Conservation (phyloP, 2,797 vertebrate species). For the Stomatorhinus walkeri region DNA sequence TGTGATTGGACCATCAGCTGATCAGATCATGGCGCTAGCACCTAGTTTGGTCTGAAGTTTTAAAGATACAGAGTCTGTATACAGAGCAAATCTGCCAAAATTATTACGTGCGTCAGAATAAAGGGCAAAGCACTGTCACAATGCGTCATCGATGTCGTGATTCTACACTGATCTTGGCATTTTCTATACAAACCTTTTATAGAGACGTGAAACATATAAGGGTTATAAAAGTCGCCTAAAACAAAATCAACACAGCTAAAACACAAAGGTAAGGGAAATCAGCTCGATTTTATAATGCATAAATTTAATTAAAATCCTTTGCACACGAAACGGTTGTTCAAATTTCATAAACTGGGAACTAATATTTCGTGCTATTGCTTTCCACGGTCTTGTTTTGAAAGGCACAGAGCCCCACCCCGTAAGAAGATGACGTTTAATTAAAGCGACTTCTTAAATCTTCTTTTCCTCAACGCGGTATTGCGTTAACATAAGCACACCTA, state of each 20-base stretch:
- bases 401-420: background rate
- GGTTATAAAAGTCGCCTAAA: background rate
- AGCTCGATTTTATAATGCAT: background rate
- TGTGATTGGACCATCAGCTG: conserved; percentile 35
- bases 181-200: background rate
- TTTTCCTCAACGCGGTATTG: background rate
- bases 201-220: background rate
- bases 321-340: background rate
- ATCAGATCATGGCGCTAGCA: conserved; percentile 44
- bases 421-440: conserved; percentile 11
- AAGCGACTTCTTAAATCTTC: background rate
- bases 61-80: conserved; percentile 17
- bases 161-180: background rate
- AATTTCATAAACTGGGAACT: background rate
- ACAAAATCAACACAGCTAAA: background rate
- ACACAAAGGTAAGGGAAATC: too few species aligned
- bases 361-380: background rate
- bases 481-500: background rate
- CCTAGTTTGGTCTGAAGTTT: background rate
- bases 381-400: conserved; percentile 18
- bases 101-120: background rate
- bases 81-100: background rate
- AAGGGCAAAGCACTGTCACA: background rate
- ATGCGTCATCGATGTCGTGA: background rate
- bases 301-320: background rate